phyloP scores from a whole-genome alignment of 2,888 invertebrate genomes.

The Lacanobia wlatinum region DNA sequence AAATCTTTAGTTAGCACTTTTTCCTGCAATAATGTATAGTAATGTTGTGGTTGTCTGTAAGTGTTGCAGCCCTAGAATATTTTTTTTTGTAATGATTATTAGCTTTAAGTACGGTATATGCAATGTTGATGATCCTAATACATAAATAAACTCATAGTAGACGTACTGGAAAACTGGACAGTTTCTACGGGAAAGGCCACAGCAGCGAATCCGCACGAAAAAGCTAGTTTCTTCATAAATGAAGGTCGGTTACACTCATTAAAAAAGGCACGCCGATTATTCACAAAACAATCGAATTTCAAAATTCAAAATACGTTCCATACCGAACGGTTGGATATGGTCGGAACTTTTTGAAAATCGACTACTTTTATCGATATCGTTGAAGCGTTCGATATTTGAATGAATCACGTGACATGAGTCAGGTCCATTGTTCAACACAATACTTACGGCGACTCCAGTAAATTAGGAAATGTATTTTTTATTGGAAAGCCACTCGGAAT shows the following conservation, averaged over 20 bases:
- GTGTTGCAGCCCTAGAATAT: too few species aligned
- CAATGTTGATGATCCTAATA: too few species aligned
- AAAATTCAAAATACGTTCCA: slow-evolving; percentile 48
- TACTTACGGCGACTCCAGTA: slow-evolving; percentile 81
- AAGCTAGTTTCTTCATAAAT: not conserved
- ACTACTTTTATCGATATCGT: slow-evolving; percentile 66
- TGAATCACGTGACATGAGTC: slow-evolving; percentile 88
- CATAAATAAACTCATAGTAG: too few species aligned
- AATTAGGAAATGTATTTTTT: slow-evolving; percentile 90
- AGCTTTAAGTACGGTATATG: too few species aligned
- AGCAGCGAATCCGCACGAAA: not conserved
- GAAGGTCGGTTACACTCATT: too few species aligned
- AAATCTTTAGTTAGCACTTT: too few species aligned
- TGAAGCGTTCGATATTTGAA: slow-evolving; percentile 81
- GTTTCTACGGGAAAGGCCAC: not conserved
- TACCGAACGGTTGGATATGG: slow-evolving; percentile 13
- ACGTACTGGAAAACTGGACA: not conserved
- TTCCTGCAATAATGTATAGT: too few species aligned
- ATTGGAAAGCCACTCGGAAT: slow-evolving; percentile 87
- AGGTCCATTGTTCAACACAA: slow-evolving; percentile 87
- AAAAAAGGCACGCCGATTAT: not conserved
- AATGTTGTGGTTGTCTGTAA: too few species aligned
- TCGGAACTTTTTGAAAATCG: slow-evolving; percentile 64
- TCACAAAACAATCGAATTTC: slow-evolving; percentile 32
- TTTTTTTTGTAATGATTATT: too few species aligned